A percentile compares a stretch with the other conserved stretches of the same genome.
phyloP scores from a whole-genome alignment of 1,140 invertebrate genomes.

The Paralvinella palmiformis region DNA sequence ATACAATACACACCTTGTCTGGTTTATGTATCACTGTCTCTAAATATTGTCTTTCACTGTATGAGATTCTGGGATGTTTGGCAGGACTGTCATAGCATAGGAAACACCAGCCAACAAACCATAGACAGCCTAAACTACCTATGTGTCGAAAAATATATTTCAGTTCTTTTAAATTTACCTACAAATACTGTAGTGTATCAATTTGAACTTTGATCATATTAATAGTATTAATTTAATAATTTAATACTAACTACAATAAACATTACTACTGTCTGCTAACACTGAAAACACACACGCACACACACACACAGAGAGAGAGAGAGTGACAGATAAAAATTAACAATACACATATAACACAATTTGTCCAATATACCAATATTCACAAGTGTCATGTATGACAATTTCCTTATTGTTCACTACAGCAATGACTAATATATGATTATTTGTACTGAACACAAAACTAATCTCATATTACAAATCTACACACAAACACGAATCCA shows the following conservation, averaged over 20 bases:
- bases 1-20: too few relatives aligned
- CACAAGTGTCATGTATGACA: too few relatives aligned
- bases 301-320: too few relatives aligned
- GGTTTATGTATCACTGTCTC: too few relatives aligned
- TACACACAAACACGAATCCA: neutral
- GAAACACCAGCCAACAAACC: constrained; percentile 33
- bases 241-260: too few relatives aligned
- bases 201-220: neutral
- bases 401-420: too few relatives aligned
- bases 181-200: neutral
- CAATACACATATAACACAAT: too few relatives aligned
- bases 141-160: neutral
- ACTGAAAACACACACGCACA: neutral
- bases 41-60: constrained; percentile 31
- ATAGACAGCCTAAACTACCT: constrained; percentile 30
- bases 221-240: neutral
- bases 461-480: too few relatives aligned
- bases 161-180: neutral
- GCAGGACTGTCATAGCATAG: constrained; percentile 30
- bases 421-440: too few relatives aligned
- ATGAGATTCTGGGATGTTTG: constrained; percentile 30
- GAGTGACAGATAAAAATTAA: too few relatives aligned
- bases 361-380: too few relatives aligned
- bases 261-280: neutral
- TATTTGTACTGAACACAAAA: too few relatives aligned